phyloP scores from a whole-genome alignment of 2,797 vertebrate genomes.

The Gymnoscopelus braueri region DNA sequence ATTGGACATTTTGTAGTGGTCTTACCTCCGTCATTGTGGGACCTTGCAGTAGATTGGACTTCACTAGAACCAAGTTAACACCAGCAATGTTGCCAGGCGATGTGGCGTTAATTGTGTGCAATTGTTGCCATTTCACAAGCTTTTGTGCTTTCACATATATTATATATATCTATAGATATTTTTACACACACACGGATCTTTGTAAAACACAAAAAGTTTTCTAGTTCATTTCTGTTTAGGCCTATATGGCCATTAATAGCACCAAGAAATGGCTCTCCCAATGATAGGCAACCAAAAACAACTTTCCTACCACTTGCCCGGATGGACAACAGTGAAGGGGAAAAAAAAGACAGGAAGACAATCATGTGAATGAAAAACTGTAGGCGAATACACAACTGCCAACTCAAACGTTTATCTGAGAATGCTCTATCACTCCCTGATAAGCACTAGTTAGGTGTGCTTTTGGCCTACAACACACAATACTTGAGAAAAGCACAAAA shows the following conservation, averaged over 20 bases:
- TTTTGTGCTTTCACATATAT: too few species aligned
- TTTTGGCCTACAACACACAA: background rate
- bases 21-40: background rate
- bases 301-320: too few species aligned
- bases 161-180: too few species aligned
- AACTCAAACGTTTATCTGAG: conserved; percentile 27
- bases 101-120: conserved; percentile 2
- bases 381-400: conserved; percentile 11
- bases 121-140: background rate
- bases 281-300: too few species aligned
- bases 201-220: too few species aligned
- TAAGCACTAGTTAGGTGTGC: background rate
- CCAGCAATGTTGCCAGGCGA: background rate
- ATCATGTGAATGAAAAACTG: conserved; percentile 37
- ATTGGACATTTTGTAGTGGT: conserved; percentile 43
- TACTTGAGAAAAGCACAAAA: background rate
- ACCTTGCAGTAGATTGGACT: conserved; percentile 12
- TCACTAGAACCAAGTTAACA: conserved; percentile 10
- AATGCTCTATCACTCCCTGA: conserved; percentile 30
- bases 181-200: too few species aligned
- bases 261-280: too few species aligned
- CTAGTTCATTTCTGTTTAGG: too few species aligned
- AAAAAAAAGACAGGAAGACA: conserved; percentile 46
- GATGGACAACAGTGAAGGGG: background rate
- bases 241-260: too few species aligned